Conservation (phyloP, 2,888 invertebrate genomes). For the Drosophila algonquin region DNA sequence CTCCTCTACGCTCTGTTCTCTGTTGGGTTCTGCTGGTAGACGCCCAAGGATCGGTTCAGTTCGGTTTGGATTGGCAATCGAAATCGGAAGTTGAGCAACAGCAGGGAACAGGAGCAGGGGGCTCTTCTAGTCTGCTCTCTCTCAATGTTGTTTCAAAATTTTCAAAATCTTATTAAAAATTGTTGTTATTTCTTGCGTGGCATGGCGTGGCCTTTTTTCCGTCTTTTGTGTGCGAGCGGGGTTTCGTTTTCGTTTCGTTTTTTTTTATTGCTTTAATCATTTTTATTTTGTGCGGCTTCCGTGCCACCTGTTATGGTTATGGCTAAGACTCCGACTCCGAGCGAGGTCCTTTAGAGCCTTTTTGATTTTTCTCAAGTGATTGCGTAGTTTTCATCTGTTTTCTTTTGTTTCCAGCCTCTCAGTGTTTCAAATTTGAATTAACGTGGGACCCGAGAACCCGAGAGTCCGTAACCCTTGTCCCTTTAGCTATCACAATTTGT, state of each 20-base stretch:
- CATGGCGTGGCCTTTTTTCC: slow-evolving; percentile 52
- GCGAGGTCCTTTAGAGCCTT: slow-evolving; percentile 66
- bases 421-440: slow-evolving; percentile 80
- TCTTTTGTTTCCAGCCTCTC: slow-evolving; percentile 65
- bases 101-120: slow-evolving; percentile 18
- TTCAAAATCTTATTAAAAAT: slow-evolving; percentile 81
- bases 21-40: slow-evolving; percentile 45
- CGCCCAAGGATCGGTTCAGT: slow-evolving; percentile 53
- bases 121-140: slow-evolving; percentile 22
- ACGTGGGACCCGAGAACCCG: slow-evolving; percentile 60
- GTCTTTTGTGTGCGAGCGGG: slow-evolving; percentile 29
- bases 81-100: slow-evolving; percentile 69
- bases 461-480: not conserved
- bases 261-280: slow-evolving; percentile 74
- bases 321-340: slow-evolving; percentile 22
- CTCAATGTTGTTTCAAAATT: slow-evolving; percentile 51
- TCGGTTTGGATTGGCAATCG: slow-evolving; percentile 3
- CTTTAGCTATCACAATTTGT: slow-evolving; percentile 80
- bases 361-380: slow-evolving; percentile 82
- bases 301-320: slow-evolving; percentile 80
- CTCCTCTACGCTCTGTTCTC: not conserved
- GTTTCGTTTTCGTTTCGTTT: slow-evolving; percentile 58
- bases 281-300: slow-evolving; percentile 82
- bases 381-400: slow-evolving; percentile 77
- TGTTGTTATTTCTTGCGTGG: slow-evolving; percentile 65